phyloP scores from a whole-genome alignment of 2,888 invertebrate species.

The Tanypteryx hageni region DNA sequence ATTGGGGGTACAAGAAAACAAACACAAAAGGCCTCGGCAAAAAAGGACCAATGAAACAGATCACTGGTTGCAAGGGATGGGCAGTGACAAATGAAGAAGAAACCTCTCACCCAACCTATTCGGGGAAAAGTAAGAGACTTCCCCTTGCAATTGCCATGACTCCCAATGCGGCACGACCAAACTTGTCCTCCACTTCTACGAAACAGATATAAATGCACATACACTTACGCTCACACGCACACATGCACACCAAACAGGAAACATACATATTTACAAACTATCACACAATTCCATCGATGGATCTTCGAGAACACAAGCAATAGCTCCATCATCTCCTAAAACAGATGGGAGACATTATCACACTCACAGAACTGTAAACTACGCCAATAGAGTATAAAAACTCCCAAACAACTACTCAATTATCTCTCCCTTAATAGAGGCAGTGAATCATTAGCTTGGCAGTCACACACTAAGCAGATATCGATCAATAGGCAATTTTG shows the following conservation, averaged over 20 bases:
- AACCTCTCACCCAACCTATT: background rate
- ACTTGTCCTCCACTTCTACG: conserved; percentile 50
- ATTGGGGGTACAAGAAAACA: conserved; percentile 52
- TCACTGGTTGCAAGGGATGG: conserved; percentile 4
- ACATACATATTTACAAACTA: conserved; percentile 64
- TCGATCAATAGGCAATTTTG: conserved; percentile 23
- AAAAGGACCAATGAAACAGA: conserved; percentile 31
- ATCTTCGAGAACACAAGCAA: conserved; percentile 58
- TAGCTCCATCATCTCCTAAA: conserved; percentile 55
- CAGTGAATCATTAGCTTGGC: conserved; percentile 64
- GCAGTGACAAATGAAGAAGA: conserved; percentile 15
- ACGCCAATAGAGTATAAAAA: conserved; percentile 53
- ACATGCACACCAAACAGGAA: conserved; percentile 55
- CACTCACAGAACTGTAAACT: conserved; percentile 59
- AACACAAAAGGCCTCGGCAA: conserved; percentile 50
- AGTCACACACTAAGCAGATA: conserved; percentile 62
- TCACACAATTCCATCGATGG: conserved; percentile 54
- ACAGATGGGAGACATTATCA: conserved; percentile 62
- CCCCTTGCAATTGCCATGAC: background rate
- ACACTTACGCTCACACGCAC: conserved; percentile 49
- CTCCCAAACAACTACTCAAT: conserved; percentile 52
- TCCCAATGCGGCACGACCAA: conserved; percentile 32
- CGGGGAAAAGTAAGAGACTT: conserved; percentile 9
- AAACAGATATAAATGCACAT: conserved; percentile 61
- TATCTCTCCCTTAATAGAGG: conserved; percentile 61